Conservation (phyloP, 1,140 invertebrate species). For the Drosophila saltans region DNA sequence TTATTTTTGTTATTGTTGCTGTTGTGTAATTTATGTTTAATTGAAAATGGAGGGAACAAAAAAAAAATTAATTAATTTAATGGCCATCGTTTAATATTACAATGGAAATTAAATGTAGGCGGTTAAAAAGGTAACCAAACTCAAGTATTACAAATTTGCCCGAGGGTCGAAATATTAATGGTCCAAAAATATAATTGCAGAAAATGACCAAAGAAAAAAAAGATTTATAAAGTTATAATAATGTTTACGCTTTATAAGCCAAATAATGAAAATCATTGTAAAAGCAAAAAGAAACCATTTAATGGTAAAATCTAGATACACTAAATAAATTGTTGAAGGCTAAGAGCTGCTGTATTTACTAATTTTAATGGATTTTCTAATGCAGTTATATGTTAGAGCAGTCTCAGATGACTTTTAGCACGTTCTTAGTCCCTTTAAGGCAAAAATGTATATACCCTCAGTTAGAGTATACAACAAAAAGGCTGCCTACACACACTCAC, state of each 20-base stretch:
- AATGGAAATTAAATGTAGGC: slow-evolving; percentile 47
- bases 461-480: background rate
- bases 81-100: slow-evolving; percentile 62
- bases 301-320: too few relatives aligned
- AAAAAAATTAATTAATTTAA: slow-evolving; percentile 74
- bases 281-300: too few relatives aligned
- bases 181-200: background rate
- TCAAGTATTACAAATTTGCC: slow-evolving; percentile 7
- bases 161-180: background rate
- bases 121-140: slow-evolving; percentile 26
- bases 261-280: too few relatives aligned
- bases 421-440: too few relatives aligned
- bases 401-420: too few relatives aligned
- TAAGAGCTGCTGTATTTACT: too few relatives aligned
- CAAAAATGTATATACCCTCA: background rate
- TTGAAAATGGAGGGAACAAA: slow-evolving; percentile 67
- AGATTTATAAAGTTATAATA: background rate
- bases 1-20: slow-evolving; percentile 35
- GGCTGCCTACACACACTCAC: slow-evolving; percentile 38
- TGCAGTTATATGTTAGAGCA: too few relatives aligned
- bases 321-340: too few relatives aligned
- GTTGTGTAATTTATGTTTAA: slow-evolving; percentile 63
- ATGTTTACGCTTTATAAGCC: too few relatives aligned
- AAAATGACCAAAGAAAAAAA: background rate
- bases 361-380: too few relatives aligned